Percentiles rank a stretch among this genome's conserved stretches.
These are phyloP conservation scores for Drosophila arizonae DNA, from an alignment of 1,140 invertebrate species.

Conservation along the genomic window DNA sequence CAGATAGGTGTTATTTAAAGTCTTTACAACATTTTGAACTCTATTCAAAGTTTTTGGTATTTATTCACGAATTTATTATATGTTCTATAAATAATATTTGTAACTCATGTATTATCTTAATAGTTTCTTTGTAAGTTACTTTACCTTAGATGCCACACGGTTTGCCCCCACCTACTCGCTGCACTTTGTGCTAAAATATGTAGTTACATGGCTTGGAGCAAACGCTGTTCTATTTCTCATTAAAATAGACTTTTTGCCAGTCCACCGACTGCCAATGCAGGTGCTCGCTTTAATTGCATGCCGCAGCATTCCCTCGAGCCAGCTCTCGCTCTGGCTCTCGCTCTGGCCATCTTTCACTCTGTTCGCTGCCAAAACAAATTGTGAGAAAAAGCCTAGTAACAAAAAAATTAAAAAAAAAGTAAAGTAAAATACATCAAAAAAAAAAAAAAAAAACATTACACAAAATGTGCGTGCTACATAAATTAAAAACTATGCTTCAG, in stretches of 20 bases:
- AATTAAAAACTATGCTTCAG: constrained; percentile 79
- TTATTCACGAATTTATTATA: neutral
- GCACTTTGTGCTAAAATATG: neutral
- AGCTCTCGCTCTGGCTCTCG: neutral
- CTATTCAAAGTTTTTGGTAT: too few relatives aligned
- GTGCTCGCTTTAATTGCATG: constrained; percentile 67
- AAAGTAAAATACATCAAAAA: constrained; percentile 2
- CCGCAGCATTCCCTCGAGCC: constrained; percentile 44
- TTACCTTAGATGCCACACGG: too few relatives aligned
- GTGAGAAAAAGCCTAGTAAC: constrained; percentile 65
- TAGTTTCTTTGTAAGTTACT: too few relatives aligned
- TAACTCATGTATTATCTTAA: too few relatives aligned
- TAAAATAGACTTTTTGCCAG: constrained; percentile 42
- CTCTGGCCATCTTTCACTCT: constrained; percentile 24
- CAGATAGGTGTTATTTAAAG: too few relatives aligned
- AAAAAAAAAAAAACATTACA: constrained; percentile 33
- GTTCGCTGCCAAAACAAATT: constrained; percentile 75
- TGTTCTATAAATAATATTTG: neutral
- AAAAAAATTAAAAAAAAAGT: constrained; percentile 9
- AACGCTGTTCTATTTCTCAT: constrained; percentile 66
- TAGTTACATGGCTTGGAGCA: neutral
- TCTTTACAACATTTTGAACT: too few relatives aligned
- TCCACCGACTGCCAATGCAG: constrained; percentile 44
- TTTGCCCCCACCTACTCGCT: too few relatives aligned
- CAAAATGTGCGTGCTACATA: constrained; percentile 79